A percentile compares a stretch with the other conserved stretches of the same genome.
Evolutionary conservation across 1,140 invertebrate genomes (phyloP).

Genomic region (Zelostemma sp.): DNA sequence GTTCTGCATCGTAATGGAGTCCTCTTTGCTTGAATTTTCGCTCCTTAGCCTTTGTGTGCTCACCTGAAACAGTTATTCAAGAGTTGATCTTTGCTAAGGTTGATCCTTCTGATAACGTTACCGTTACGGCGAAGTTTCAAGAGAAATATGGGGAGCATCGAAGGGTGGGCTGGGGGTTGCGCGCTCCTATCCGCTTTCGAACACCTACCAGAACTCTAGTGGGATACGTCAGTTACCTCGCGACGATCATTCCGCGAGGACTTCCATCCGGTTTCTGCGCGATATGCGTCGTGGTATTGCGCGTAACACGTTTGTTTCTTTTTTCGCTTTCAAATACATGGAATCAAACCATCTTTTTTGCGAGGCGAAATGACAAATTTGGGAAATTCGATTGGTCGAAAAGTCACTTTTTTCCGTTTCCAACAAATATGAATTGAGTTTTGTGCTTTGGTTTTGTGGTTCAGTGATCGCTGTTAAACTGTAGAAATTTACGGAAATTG

Average conservation of each 20-base stretch:
- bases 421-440: no score
- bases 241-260: conserved; percentile 64
- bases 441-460: no score
- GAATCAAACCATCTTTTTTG: no score
- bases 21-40: not conserved
- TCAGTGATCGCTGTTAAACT: not conserved
- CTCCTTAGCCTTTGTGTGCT: conserved; percentile 2
- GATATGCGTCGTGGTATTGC: not conserved
- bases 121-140: conserved; percentile 23
- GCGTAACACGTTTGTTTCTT: conserved; percentile 10
- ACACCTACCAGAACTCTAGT: conserved; percentile 44
- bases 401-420: no score
- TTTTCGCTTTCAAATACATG: conserved; percentile 10
- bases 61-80: conserved; percentile 6
- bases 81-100: conserved; percentile 19
- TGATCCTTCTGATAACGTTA: conserved; percentile 24
- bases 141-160: conserved; percentile 32
- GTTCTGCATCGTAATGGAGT: not conserved
- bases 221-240: conserved; percentile 62
- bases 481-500: no score
- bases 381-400: no score
- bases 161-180: conserved; percentile 50
- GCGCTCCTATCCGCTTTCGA: conserved; percentile 55
- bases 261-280: conserved; percentile 28
- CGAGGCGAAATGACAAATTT: not conserved